phyloP scores from a whole-genome alignment of 2,113 vertebrate species.

The Hippocampus guttulatus region DNA sequence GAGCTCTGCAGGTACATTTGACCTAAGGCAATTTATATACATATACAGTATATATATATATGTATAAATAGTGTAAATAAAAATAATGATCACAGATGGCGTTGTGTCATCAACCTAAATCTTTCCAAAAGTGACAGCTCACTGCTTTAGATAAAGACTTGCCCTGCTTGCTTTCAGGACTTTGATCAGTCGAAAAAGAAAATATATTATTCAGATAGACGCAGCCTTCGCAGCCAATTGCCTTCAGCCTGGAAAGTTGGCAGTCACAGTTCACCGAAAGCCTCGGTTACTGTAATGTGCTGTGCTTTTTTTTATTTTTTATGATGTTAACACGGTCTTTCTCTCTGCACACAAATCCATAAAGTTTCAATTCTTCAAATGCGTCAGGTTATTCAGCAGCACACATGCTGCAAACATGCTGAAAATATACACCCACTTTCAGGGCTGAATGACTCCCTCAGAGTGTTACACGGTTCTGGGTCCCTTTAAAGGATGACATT shows the following conservation, averaged over 20 bases:
- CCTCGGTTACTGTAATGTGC: slow-evolving; percentile 35
- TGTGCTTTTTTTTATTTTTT: slow-evolving; percentile 7
- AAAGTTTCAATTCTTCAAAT: slow-evolving; percentile 19
- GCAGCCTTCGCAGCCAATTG: slow-evolving; percentile 26
- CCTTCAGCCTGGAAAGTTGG: slow-evolving; percentile 21
- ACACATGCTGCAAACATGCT: slow-evolving; percentile 4
- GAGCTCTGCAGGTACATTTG: no score
- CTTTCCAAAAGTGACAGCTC: neutral
- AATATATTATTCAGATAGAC: slow-evolving; percentile 16
- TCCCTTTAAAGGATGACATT: slow-evolving; percentile 32
- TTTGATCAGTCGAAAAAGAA: slow-evolving; percentile 17
- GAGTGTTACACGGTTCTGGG: slow-evolving; percentile 42
- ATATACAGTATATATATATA: no score
- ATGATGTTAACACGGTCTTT: slow-evolving; percentile 11
- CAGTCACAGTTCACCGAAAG: slow-evolving; percentile 22
- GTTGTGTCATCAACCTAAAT: neutral
- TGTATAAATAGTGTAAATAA: neutral
- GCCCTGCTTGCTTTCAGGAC: slow-evolving; percentile 6
- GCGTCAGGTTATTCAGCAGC: slow-evolving; percentile 22
- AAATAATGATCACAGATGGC: neutral
- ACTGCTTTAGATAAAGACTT: neutral
- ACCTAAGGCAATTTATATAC: no score
- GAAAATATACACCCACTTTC: slow-evolving; percentile 4
- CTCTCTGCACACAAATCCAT: slow-evolving; percentile 8
- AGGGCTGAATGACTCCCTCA: slow-evolving; percentile 33